Evolutionary conservation across 2,888 invertebrate genomes (phyloP), one percentile per base, ranked within the genome.

Genomic region (Choristoneura rosaceana): DNA sequence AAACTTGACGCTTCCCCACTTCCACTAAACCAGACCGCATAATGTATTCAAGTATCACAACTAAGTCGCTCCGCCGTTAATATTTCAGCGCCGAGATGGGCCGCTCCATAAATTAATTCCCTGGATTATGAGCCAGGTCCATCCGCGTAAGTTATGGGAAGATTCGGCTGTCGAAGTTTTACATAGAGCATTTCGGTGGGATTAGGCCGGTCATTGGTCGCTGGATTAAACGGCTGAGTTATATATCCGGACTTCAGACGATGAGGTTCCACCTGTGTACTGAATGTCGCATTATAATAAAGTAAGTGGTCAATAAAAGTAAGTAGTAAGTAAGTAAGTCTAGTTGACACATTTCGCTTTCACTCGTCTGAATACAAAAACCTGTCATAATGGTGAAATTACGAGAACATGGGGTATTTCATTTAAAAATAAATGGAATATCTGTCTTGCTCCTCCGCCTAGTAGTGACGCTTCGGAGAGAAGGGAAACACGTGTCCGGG

Each of bases 81-180:
- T 73, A 73, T 73, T 73, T 73, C 59, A 69, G 59, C 58, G 59
- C 60, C 45, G 61, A 65, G 61, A 60, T 67, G 55, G 63, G 64
- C 74, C 69, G 63, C 65, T 66, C 74, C 74, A 74, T 74, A 70
- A 74, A 70, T 74, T 74, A 74, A 74, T 74, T 45, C 67, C 38
- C 43, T 7, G 70, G 74, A 70, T 74, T 71, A 74, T 71, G 59
- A 68, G 69, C 43, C 14, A 50, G 47, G n/a, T 69, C 60, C 52
- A 69, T 38, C 61, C 55, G 17, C 47, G 68, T 63, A 50, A 74
- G 61, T 74, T 74, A 74, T 71, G 74, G 63, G 61, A 67, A 70
- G 74, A 71, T 65, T 70, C 64, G 64, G 52, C 60, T 68, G 74
- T 71, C 74, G 50, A 67, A 74, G 69, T 74, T 74, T 74, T 74